Evolutionary conservation across 1,140 invertebrate species (phyloP), one percentile per base, ranked within the genome.

Genomic region (Drosophila albomicans): DNA sequence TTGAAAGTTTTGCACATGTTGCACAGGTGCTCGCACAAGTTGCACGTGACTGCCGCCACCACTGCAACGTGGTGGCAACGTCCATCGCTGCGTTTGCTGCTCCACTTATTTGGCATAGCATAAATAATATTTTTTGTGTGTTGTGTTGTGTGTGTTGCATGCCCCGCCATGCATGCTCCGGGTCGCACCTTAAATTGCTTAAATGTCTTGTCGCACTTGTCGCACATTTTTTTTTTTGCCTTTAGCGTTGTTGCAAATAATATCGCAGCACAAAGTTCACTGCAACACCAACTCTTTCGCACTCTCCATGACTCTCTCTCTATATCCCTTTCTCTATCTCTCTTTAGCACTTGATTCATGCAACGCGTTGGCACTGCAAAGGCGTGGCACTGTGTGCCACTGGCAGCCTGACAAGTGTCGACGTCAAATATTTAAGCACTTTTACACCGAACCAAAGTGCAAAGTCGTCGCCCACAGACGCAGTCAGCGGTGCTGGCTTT

Each of bases 171-270:
- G 25, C 20, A n/a, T 20, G 35, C 13, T 20, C 13, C 35, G 2
- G 46, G 75, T 63, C 45, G 75, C 70, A 75, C 70, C 78, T 85
- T 85, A 85, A 85, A 85, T 78, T 78, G 66, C 63, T 78, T 74
- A 63, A 79, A 81, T 71, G 74, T 86, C 82, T 86, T 81, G 80
- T 82, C 66, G 68, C 80, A 79, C 56, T 75, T 65, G 75, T 30
- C 38, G 52, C 54, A 63, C 30, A 20, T 20, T 20, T 20, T 75
- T 20, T 20, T 38, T 72, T 64, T 70, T 48, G 46, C 41, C 51
- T 70, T 65, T 71, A 75, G 16, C 16, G 30, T 41, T 1, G n/a
- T 51, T 16, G 59, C 45, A 41, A 30, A 52, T 65, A 15, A 45
- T 10, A 32, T 66, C 45, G 41, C 58, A 54, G 30, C 5, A 20